phyloP scores from a whole-genome alignment of 1,140 invertebrate species.

The Helicoverpa zea region DNA sequence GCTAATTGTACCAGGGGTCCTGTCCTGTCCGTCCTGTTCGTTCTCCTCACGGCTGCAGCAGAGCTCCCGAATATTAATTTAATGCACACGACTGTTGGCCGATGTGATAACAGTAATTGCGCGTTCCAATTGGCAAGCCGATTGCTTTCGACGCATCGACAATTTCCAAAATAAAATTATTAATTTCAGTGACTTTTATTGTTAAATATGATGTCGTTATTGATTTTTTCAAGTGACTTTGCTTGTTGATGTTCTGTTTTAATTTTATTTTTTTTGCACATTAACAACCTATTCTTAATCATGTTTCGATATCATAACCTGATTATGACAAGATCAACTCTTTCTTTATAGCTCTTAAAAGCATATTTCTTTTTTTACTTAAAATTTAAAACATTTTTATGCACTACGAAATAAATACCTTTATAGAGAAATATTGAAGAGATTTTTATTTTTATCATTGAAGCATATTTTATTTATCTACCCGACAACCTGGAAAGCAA shows the following conservation, averaged over 20 bases:
- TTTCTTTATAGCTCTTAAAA: too few species aligned
- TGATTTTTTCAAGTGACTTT: background rate
- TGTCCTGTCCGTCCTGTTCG: background rate
- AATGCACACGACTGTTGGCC: conserved; percentile 47
- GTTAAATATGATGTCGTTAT: conserved; percentile 15
- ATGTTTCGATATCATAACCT: background rate
- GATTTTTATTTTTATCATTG: conserved; percentile 24
- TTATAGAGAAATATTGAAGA: background rate
- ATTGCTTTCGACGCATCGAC: conserved; percentile 23
- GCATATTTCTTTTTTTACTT: too few species aligned
- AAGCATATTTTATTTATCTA: conserved; percentile 26
- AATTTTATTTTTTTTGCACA: conserved; percentile 1
- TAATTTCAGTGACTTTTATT: conserved; percentile 22
- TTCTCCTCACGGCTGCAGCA: conserved; percentile 4
- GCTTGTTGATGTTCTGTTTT: background rate
- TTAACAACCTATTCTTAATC: conserved; percentile 44
- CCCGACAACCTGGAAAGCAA: conserved; percentile 33
- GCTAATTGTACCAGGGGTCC: conserved; percentile 26
- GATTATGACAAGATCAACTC: background rate
- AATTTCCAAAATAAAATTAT: conserved; percentile 43
- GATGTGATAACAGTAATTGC: conserved; percentile 61
- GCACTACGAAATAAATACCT: too few species aligned
- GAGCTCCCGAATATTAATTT: conserved; percentile 58
- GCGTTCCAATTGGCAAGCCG: conserved; percentile 36
- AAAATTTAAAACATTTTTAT: too few species aligned